Evolutionary conservation across 2,888 invertebrate genomes (phyloP).

Genomic region (Drepanosiphum platanoidis): DNA sequence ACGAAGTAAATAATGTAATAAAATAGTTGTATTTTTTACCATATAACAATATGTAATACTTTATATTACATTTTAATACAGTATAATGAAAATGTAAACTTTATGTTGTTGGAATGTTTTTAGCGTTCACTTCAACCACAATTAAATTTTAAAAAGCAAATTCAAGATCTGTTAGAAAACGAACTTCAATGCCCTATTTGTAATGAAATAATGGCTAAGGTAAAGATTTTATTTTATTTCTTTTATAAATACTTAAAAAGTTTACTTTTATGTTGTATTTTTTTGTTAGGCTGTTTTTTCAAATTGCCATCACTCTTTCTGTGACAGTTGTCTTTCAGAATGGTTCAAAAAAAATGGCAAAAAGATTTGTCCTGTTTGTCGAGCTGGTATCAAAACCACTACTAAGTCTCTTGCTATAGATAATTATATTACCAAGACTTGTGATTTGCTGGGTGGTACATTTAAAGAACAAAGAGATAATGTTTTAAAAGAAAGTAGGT

Average conservation of each 20-base stretch:
- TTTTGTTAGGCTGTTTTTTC: not conserved
- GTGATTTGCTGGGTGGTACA: not conserved
- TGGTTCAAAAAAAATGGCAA: conserved; percentile 21
- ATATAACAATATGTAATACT: too few species aligned
- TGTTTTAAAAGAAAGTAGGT: conserved; percentile 22
- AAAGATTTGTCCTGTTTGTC: conserved; percentile 27
- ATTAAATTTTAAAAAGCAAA: not conserved
- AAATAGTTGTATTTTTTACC: too few species aligned
- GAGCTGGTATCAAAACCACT: not conserved
- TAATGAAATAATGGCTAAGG: conserved; percentile 27
- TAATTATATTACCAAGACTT: conserved; percentile 14
- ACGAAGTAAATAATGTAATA: too few species aligned
- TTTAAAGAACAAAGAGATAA: conserved; percentile 2
- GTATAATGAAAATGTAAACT: too few species aligned
- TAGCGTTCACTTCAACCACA: too few species aligned
- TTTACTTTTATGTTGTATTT: not conserved
- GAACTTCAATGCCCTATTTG: conserved; percentile 48
- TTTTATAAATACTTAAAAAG: not conserved
- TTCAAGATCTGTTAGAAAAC: conserved; percentile 19
- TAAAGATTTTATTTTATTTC: not conserved
- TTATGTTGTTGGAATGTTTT: too few species aligned
- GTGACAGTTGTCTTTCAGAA: conserved; percentile 3
- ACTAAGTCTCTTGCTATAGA: not conserved
- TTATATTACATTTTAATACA: too few species aligned
- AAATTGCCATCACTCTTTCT: conserved; percentile 42